Evolutionary conservation across 2,888 invertebrate species (phyloP).

Genomic region (Cephus nigrinus): DNA sequence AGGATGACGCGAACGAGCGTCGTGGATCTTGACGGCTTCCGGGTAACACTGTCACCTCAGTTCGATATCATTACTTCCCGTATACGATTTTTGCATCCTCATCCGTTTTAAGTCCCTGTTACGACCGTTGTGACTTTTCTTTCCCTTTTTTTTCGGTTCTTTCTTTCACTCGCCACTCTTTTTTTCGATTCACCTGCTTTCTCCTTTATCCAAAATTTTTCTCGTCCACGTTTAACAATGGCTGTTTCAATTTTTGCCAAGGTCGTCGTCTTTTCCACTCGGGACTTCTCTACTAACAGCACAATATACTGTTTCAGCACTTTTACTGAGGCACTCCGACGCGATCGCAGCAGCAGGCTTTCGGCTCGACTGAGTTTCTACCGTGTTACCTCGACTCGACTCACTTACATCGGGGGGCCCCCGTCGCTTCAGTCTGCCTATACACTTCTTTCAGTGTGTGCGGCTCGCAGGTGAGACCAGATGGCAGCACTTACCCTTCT

Average conservation of each 20-base stretch:
- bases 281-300: background rate
- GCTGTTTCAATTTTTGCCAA: background rate
- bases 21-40: background rate
- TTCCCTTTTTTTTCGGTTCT: too few relatives aligned
- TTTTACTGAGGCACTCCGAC: background rate
- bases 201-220: background rate
- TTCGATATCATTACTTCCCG: background rate
- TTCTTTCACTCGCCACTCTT: background rate
- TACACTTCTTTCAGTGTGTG: background rate
- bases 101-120: background rate
- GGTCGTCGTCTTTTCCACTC: background rate
- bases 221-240: background rate
- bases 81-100: background rate
- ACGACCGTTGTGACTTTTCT: background rate
- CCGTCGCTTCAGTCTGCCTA: background rate
- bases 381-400: background rate
- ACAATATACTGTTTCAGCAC: background rate
- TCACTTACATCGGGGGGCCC: background rate
- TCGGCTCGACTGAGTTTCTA: slow-evolving; percentile 40
- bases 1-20: background rate
- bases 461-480: background rate
- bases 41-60: background rate
- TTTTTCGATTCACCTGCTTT: background rate
- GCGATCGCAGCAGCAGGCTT: slow-evolving; percentile 17
- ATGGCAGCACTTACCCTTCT: background rate